These are phyloP conservation scores for Cyphomyrus discorhynchus DNA, from an alignment of 2,113 vertebrate species.

Conservation along the genomic window DNA sequence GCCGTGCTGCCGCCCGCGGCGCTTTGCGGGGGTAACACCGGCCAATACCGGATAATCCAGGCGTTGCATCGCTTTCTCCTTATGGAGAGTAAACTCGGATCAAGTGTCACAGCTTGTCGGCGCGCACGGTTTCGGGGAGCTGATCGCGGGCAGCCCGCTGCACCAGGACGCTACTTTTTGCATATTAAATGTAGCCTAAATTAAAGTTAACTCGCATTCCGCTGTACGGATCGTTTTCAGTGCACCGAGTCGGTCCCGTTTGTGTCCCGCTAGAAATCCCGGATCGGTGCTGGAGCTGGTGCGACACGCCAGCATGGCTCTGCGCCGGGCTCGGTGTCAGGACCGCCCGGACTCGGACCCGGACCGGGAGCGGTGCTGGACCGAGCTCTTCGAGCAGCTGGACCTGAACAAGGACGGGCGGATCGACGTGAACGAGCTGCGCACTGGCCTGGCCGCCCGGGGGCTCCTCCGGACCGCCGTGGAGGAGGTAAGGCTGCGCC, in stretches of 20 bases:
- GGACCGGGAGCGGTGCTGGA: conserved; percentile 62
- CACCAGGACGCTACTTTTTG: not conserved
- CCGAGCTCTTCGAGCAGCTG: conserved; percentile 74
- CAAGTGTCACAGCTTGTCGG: not conserved
- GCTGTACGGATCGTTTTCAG: not conserved
- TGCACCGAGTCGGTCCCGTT: not conserved
- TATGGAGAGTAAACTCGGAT: not conserved
- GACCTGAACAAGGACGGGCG: conserved; percentile 79
- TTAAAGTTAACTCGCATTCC: not conserved
- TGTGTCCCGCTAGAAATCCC: not conserved
- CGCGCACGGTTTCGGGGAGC: not conserved
- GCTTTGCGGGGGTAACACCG: too few species aligned
- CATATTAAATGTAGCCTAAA: not conserved
- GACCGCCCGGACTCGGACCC: conserved; percentile 59
- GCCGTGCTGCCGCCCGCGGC: too few species aligned
- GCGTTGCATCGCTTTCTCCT: not conserved
- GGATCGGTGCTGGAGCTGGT: not conserved
- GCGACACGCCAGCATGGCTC: conserved; percentile 34
- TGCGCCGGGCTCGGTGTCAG: conserved; percentile 44
- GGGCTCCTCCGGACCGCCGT: conserved; percentile 53
- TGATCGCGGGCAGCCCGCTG: not conserved
- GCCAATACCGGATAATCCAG: not conserved
- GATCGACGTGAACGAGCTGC: conserved; percentile 73
- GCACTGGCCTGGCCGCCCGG: conserved; percentile 63
- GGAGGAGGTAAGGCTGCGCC: conserved; percentile 50